Evolutionary conservation across 2,113 vertebrate genomes (phyloP).

Genomic region (Gasterosteus nipponicus): DNA sequence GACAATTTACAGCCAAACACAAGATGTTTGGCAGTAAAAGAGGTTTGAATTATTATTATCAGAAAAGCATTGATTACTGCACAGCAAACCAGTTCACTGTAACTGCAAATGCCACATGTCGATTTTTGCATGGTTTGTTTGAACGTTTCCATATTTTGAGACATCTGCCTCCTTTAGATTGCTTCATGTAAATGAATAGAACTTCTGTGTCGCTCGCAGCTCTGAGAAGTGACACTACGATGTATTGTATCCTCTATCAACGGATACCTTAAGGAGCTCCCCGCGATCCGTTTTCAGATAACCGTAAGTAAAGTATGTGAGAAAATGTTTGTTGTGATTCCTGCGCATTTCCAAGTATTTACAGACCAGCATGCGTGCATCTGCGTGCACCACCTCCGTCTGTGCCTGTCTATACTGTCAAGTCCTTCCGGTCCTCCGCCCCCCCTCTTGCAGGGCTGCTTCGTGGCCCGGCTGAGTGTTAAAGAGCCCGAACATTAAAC

Average conservation of each 20-base stretch:
- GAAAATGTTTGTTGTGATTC: slow-evolving; percentile 1
- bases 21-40: not conserved
- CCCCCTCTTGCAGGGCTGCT: slow-evolving; percentile 43
- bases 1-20: not conserved
- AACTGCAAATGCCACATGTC: not conserved
- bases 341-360: slow-evolving; percentile 23
- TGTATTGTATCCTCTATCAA: not conserved
- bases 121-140: not conserved
- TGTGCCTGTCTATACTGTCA: slow-evolving; percentile 18
- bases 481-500: slow-evolving; percentile 60
- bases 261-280: slow-evolving; percentile 11
- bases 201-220: not conserved
- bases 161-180: not conserved
- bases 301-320: not conserved
- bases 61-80: not conserved
- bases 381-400: slow-evolving; percentile 22
- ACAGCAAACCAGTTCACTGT: not conserved
- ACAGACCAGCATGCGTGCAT: not conserved
- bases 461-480: slow-evolving; percentile 48
- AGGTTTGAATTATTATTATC: not conserved
- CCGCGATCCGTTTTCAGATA: not conserved
- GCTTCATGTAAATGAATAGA: not conserved
- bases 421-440: slow-evolving; percentile 25
- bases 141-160: not conserved
- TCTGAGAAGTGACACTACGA: not conserved